Percentiles rank a stretch among this genome's conserved stretches.
Evolutionary conservation across 2,888 invertebrate species (phyloP).

Genomic region (Poecilobothrus nobilitatus): DNA sequence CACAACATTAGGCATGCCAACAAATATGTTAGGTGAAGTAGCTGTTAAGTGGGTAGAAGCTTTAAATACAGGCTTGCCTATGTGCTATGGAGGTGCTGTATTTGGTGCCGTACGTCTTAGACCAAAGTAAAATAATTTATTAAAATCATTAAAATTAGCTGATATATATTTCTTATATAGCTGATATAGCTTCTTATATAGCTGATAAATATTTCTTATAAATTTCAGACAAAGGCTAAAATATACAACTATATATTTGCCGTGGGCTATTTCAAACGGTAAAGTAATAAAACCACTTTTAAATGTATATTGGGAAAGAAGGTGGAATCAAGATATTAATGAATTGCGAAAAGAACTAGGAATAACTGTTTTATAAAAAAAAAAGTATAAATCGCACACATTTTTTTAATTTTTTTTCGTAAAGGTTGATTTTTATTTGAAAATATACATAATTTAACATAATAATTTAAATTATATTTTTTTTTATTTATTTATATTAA

Average conservation of each 20-base stretch:
- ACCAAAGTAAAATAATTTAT: conserved; percentile 52
- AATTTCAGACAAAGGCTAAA: conserved; percentile 56
- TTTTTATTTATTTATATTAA: too few species aligned
- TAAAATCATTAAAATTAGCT: conserved; percentile 14
- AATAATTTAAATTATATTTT: too few species aligned
- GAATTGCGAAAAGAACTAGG: conserved; percentile 76
- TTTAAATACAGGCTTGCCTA: conserved; percentile 87
- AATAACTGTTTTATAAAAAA: conserved; percentile 51
- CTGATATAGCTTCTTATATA: too few species aligned
- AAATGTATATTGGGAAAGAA: conserved; percentile 83
- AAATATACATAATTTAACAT: too few species aligned
- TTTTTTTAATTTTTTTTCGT: too few species aligned
- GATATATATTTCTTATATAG: conserved; percentile 1
- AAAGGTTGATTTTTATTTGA: too few species aligned
- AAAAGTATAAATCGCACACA: too few species aligned
- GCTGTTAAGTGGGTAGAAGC: conserved; percentile 98
- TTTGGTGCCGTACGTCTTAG: conserved; percentile 83
- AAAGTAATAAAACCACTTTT: conserved; percentile 67
- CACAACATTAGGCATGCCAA: conserved; percentile 84
- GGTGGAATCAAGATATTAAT: conserved; percentile 80
- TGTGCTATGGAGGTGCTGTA: conserved; percentile 89
- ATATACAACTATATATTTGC: conserved; percentile 68
- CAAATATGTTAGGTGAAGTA: conserved; percentile 86
- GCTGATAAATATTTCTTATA: conserved; percentile 29
- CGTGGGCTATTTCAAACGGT: conserved; percentile 79